A percentile compares a stretch with the other conserved stretches of the same genome.
Evolutionary conservation across 2,797 vertebrate genomes (phyloP).

Genomic region (Muscicapa comitata): DNA sequence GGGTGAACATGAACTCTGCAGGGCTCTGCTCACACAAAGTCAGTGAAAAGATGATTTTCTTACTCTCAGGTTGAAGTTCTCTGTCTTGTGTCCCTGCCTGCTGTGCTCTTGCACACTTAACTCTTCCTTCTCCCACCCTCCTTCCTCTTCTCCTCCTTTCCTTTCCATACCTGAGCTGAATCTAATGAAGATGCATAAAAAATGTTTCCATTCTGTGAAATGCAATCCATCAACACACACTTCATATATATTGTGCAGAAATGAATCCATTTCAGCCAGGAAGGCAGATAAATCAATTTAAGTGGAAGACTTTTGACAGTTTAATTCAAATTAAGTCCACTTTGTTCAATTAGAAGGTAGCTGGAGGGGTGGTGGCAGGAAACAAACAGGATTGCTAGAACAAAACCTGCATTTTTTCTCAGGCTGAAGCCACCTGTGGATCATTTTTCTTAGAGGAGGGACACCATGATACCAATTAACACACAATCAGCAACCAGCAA

Average conservation of each 20-base stretch:
- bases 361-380: conserved; percentile 46
- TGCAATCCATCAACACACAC: conserved; percentile 61
- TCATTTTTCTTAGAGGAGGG: conserved; percentile 52
- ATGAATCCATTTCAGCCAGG: conserved; percentile 68
- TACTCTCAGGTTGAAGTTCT: background rate
- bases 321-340: conserved; percentile 79
- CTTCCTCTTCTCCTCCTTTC: background rate
- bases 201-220: conserved; percentile 60
- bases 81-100: background rate
- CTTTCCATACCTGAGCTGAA: conserved; percentile 42
- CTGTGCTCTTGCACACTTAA: background rate
- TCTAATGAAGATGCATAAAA: conserved; percentile 55
- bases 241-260: conserved; percentile 64
- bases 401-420: conserved; percentile 44
- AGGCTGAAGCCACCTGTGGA: conserved; percentile 33
- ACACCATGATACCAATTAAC: conserved; percentile 62
- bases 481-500: conserved; percentile 33
- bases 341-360: conserved; percentile 74
- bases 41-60: rapidly evolving
- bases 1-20: background rate
- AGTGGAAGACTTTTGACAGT: conserved; percentile 75
- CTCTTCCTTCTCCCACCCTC: background rate
- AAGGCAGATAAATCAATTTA: conserved; percentile 75
- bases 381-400: conserved; percentile 46
- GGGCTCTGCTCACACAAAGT: background rate